phyloP scores from a whole-genome alignment of 2,113 vertebrate species.

The Siniperca chuatsi region DNA sequence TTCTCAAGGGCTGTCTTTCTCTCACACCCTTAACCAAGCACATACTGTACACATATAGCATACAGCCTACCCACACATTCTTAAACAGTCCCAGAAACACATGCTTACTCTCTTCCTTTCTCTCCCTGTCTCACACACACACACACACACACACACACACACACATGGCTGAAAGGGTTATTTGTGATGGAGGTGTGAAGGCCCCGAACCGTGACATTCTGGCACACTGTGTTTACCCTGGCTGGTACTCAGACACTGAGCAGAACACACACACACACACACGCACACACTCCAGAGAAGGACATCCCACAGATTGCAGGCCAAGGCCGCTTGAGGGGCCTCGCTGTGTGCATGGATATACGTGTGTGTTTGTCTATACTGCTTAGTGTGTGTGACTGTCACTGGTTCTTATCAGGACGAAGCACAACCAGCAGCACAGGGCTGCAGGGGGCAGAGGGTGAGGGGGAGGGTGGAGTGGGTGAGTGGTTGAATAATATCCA shows the following conservation, averaged over 20 bases:
- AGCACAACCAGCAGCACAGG: slow-evolving; percentile 77
- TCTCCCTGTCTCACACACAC: not conserved
- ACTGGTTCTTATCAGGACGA: slow-evolving; percentile 81
- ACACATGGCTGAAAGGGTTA: slow-evolving; percentile 69
- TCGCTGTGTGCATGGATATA: slow-evolving; percentile 55
- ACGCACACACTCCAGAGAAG: slow-evolving; percentile 44
- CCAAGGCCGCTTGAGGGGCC: slow-evolving; percentile 72
- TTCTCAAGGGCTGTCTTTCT: slow-evolving; percentile 23
- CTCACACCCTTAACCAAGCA: slow-evolving; percentile 41
- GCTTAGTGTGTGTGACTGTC: slow-evolving; percentile 56
- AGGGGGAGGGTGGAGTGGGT: slow-evolving; percentile 35
- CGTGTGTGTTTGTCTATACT: slow-evolving; percentile 52
- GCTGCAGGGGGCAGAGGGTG: slow-evolving; percentile 66
- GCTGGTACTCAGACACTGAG: slow-evolving; percentile 66
- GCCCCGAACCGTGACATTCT: slow-evolving; percentile 75
- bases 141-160: slow-evolving; percentile 13
- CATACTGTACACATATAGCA: slow-evolving; percentile 32
- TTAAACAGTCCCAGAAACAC: slow-evolving; percentile 65
- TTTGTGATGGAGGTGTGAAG: slow-evolving; percentile 78
- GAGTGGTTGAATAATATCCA: slow-evolving; percentile 54
- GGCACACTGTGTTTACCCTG: slow-evolving; percentile 74
- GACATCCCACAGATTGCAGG: slow-evolving; percentile 61
- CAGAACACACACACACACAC: slow-evolving; percentile 50
- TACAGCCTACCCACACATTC: slow-evolving; percentile 48
- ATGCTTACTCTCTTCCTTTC: slow-evolving; percentile 17